phyloP scores from a whole-genome alignment of 2,113 vertebrate genomes.

The Phylloscopus whistleri region DNA sequence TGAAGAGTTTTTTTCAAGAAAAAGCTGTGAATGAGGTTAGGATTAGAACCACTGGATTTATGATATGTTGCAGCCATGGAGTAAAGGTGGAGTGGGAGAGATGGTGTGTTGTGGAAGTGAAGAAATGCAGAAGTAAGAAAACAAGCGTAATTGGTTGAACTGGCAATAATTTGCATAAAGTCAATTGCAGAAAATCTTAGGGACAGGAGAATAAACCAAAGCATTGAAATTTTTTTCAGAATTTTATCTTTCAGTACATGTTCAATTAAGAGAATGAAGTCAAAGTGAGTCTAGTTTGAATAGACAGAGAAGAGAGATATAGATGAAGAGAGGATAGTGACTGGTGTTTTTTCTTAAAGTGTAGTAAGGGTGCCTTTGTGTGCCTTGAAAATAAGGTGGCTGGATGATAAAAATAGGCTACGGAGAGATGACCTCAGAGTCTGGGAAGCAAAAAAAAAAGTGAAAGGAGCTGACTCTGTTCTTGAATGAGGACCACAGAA shows the following conservation, averaged over 20 bases:
- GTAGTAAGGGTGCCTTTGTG: background rate
- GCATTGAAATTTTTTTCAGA: background rate
- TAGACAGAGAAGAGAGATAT: background rate
- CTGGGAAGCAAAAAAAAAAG: slow-evolving; percentile 28
- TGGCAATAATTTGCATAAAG: background rate
- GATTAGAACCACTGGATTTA: background rate
- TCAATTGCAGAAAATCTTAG: background rate
- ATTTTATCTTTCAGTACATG: background rate
- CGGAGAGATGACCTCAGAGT: slow-evolving; percentile 40
- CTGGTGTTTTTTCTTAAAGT: background rate
- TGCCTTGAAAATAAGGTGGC: background rate
- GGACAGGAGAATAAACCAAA: background rate
- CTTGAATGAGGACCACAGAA: background rate
- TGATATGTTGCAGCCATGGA: background rate
- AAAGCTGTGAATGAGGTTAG: background rate
- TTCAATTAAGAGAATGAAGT: background rate
- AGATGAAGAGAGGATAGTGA: background rate
- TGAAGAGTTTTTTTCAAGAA: background rate
- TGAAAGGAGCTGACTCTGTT: background rate
- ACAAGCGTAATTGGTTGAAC: background rate
- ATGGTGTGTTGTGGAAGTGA: background rate
- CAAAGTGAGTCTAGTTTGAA: background rate
- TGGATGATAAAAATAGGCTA: slow-evolving; percentile 28
- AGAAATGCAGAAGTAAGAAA: background rate
- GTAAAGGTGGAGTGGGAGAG: background rate